phyloP scores from a whole-genome alignment of 2,113 vertebrate species.

The Ceyx melanurus region DNA sequence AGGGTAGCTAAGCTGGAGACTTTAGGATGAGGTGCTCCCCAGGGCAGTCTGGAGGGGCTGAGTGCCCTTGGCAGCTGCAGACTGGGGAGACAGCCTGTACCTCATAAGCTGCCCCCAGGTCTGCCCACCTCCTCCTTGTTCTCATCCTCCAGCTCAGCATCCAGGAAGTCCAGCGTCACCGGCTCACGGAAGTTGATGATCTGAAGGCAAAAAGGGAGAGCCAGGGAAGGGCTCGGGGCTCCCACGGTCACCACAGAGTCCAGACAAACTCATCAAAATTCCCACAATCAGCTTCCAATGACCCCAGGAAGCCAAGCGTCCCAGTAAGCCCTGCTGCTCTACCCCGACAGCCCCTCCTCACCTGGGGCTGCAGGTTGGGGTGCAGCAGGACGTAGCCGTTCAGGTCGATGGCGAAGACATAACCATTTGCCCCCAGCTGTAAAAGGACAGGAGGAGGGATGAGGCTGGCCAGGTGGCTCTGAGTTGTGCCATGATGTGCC shows the following conservation, averaged over 20 bases:
- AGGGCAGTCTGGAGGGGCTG: not conserved
- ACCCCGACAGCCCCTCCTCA: not conserved
- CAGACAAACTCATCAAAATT: not conserved
- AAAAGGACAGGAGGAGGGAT: not conserved
- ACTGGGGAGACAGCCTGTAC: rapidly evolving
- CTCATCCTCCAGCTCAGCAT: slow-evolving; percentile 92
- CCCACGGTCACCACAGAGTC: rapidly evolving
- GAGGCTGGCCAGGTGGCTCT: not conserved
- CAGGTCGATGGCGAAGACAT: slow-evolving; percentile 82
- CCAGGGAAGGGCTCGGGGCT: not conserved
- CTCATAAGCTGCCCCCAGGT: not conserved
- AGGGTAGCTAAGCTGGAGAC: rapidly evolving
- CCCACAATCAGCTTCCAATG: not conserved
- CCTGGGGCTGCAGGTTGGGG: slow-evolving; percentile 89
- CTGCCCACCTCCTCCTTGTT: slow-evolving; percentile 91
- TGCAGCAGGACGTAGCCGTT: slow-evolving; percentile 85
- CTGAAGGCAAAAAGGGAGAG: slow-evolving; percentile 68
- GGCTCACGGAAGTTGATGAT: slow-evolving; percentile 96
- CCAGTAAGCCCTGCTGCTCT: not conserved
- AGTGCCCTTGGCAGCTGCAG: not conserved
- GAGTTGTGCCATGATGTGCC: rapidly evolving
- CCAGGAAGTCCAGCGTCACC: slow-evolving; percentile 94
- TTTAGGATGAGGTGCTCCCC: not conserved
- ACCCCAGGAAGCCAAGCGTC: not conserved
- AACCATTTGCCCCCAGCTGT: slow-evolving; percentile 92